Conservation (phyloP, 2,113 vertebrate species). For the Aptenodytes patagonicus region DNA sequence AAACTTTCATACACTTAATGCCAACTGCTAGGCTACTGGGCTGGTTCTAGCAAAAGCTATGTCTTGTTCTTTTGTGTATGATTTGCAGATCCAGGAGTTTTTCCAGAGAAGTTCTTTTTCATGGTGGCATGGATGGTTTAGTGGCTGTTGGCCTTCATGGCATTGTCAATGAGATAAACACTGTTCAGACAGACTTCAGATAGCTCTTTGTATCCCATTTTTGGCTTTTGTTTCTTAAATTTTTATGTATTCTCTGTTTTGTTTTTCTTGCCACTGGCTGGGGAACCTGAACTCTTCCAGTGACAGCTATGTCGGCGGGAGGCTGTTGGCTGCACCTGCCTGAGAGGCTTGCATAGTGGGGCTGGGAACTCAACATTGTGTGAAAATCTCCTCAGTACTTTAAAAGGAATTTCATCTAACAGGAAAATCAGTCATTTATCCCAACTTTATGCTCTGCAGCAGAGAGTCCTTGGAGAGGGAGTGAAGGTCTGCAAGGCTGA, state of each 20-base stretch:
- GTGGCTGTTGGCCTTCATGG: neutral
- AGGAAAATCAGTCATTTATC: neutral
- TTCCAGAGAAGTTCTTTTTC: neutral
- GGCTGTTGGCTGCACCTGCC: neutral
- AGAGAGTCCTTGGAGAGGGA: neutral
- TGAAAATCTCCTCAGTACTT: neutral
- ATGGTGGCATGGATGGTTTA: neutral
- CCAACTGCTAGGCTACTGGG: neutral
- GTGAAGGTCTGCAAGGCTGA: neutral
- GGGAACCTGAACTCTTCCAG: neutral
- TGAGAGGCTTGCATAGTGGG: neutral
- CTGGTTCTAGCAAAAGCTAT: neutral
- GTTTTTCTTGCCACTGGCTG: neutral
- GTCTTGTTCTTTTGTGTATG: neutral
- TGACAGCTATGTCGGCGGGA: neutral
- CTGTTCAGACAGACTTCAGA: neutral
- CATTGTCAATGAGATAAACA: neutral
- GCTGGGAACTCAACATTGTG: neutral
- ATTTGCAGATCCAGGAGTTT: neutral
- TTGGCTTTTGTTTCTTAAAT: neutral
- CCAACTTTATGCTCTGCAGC: neutral
- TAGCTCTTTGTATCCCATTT: neutral
- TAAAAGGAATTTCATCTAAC: neutral
- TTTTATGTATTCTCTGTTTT: neutral
- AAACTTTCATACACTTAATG: neutral